These are phyloP conservation scores for Hyles lineata DNA, from an alignment of 2,888 invertebrate species.

Conservation along the genomic window DNA sequence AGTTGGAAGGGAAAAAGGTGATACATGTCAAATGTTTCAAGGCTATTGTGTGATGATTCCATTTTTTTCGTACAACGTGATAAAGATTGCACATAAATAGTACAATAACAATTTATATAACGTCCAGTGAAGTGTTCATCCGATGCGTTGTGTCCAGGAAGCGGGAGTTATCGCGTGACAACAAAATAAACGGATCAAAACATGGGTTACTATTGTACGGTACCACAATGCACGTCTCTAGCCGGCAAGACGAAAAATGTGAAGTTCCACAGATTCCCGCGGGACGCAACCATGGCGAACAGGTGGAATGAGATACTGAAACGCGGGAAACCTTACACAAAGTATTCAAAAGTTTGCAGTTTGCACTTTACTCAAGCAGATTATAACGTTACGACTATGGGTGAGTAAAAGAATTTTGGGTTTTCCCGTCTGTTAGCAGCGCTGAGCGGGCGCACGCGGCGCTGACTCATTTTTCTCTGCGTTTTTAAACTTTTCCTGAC, in stretches of 20 bases:
- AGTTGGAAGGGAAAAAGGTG: conserved; percentile 77
- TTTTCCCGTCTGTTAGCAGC: conserved; percentile 64
- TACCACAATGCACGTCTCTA: conserved; percentile 82
- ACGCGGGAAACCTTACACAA: conserved; percentile 80
- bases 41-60: conserved; percentile 81
- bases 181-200: conserved; percentile 57
- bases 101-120: conserved; percentile 41
- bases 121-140: conserved; percentile 36
- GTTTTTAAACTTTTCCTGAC: conserved; percentile 39
- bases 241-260: conserved; percentile 84
- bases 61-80: conserved; percentile 78
- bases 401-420: conserved; percentile 82
- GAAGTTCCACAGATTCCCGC: conserved; percentile 80
- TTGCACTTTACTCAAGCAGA: conserved; percentile 78
- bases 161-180: conserved; percentile 44
- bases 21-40: conserved; percentile 84
- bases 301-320: conserved; percentile 78
- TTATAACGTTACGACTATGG: conserved; percentile 82
- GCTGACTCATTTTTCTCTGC: conserved; percentile 55
- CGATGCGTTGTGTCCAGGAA: conserved; percentile 55
- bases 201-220: conserved; percentile 84
- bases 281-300: conserved; percentile 71
- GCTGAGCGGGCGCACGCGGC: conserved; percentile 26
- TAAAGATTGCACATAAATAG: conserved; percentile 75
- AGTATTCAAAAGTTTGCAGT: conserved; percentile 82